Base-by-base conservation (phyloP, 1,140 invertebrate species). In the Brachionus angularis region DNA sequence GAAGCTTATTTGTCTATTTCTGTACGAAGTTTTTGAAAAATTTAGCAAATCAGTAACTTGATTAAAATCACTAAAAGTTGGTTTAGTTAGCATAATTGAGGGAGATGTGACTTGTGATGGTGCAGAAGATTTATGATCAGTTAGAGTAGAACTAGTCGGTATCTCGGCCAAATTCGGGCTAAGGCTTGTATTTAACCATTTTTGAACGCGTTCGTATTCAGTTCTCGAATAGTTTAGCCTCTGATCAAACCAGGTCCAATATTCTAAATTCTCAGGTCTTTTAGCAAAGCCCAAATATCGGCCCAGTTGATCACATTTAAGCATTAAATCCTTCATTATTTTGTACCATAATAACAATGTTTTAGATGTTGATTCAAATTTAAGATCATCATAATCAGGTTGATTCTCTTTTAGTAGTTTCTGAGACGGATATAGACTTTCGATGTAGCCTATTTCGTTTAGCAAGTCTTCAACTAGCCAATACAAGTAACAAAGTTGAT, bases 351-450 rank as follows among this genome's bases (percentile, higher is more conserved):
- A 18, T 3, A 67, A 10, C 14, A 67, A 23, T 31, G 62, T 47
- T 21, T 67, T 67, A 8, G 47, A n/a, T 47, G 47, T 47, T 8
- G 62, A 47, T 16, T 67, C 42, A 67, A 67, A 67, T 18, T 67
- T 67, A 12, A n/a, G 25, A 16, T 67, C 31, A 21, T 25, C 25
- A 34, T 67, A 67, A 0, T 46, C 5, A 4, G 16, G 5, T 27
- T 47, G 42, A n/a, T 67, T 1, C 8, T 39, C 16, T 31, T 67
- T 50, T 8, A 67, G 12, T 0, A n/a, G 18, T 46, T 33, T 46
- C 4, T 46, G 31, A 2, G 62, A 67, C n/a, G 62, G 62, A 67
- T 67, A 67, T n/a, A 67, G 5, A 31, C 62, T 46, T 33, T 67
- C 62, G 33, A 67, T 67, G 31, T 47, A 46, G 42, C 31, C 23